A percentile compares a stretch with the other conserved stretches of the same genome.
These are phyloP conservation scores for Umimayanthus kanabou DNA, from an alignment of 92 coral and sea anemone genomes.

Conservation along the genomic window DNA sequence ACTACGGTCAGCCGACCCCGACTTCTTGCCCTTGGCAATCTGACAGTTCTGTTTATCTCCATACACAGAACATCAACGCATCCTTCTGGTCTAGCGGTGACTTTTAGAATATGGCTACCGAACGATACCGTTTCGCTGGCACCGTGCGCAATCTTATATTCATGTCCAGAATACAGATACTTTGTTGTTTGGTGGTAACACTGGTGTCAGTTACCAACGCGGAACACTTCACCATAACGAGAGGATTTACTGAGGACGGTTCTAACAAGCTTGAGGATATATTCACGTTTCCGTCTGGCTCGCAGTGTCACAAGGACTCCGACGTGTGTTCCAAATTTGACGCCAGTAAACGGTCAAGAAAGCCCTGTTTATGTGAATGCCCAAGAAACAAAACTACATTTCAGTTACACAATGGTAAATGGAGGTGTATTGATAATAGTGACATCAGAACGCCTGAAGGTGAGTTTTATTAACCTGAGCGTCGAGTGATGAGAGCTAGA, in stretches of 20 bases:
- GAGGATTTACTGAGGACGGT: conserved; percentile 23
- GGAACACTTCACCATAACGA: conserved; percentile 1
- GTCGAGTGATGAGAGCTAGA: too few species aligned
- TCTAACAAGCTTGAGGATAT: conserved; percentile 32
- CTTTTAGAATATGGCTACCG: background rate
- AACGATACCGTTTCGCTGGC: background rate
- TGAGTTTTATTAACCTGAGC: background rate
- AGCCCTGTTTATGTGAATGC: conserved; percentile 23
- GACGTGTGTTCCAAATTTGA: background rate
- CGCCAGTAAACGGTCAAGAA: background rate
- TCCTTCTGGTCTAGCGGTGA: background rate
- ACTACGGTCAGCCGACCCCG: too few species aligned
- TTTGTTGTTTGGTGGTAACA: background rate
- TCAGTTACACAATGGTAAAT: background rate
- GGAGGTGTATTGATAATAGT: background rate
- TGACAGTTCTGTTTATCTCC: too few species aligned
- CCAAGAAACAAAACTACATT: conserved; percentile 3
- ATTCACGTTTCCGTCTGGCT: background rate
- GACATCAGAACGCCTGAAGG: conserved; percentile 1
- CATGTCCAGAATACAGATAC: background rate
- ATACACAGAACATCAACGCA: background rate
- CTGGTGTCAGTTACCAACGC: conserved; percentile 7
- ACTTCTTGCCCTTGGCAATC: too few species aligned
- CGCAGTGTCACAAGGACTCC: background rate
- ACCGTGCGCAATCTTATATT: background rate